phyloP scores from a whole-genome alignment of 2,888 invertebrate species.

The Volucella zonaria region DNA sequence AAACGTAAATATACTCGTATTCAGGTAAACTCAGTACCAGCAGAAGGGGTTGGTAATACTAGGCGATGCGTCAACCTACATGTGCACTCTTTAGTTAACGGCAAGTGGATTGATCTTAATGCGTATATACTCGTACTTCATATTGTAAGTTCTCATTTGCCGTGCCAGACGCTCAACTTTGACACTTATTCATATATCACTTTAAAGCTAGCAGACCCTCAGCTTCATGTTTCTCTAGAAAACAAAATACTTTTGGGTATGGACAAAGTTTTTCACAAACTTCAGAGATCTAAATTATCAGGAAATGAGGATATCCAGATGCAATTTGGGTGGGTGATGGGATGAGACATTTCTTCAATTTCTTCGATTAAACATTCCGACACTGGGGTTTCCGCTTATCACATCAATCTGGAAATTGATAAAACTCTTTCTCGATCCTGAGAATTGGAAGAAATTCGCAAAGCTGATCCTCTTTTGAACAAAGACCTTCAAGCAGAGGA shows the following conservation, averaged over 20 bases:
- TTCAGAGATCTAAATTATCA: too few species aligned
- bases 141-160: not conserved
- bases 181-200: too few species aligned
- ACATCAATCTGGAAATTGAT: not conserved
- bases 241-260: too few species aligned
- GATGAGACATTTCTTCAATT: conserved; percentile 8
- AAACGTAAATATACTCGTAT: conserved; percentile 24
- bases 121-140: not conserved
- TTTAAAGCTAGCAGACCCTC: too few species aligned
- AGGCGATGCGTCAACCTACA: conserved; percentile 2
- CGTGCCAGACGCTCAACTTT: too few species aligned
- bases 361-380: not conserved
- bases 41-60: conserved; percentile 4
- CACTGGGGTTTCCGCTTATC: not conserved
- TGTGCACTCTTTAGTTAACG: not conserved
- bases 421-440: not conserved
- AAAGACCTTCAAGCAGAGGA: not conserved
- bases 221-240: too few species aligned
- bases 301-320: not conserved
- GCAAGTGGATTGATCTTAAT: not conserved
- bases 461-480: not conserved
- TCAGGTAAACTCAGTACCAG: conserved; percentile 12
- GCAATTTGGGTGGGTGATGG: not conserved
- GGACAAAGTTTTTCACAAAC: too few species aligned
- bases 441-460: not conserved